A percentile compares a stretch with the other conserved stretches of the same genome.
These are phyloP conservation scores for Odontomyia ornata DNA, from an alignment of 2,888 invertebrate species.

Conservation along the genomic window DNA sequence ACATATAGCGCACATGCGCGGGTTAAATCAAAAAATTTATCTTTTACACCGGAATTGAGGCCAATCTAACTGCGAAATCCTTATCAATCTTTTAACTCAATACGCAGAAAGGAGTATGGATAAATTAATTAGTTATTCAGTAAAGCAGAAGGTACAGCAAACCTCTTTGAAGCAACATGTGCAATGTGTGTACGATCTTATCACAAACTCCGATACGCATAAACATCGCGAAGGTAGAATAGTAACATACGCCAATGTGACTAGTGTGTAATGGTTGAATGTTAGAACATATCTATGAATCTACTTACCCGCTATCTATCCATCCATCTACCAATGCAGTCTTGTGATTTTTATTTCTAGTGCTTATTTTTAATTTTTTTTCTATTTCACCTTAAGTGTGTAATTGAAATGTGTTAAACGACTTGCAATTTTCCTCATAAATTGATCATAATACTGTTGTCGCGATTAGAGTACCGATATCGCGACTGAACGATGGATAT, in stretches of 20 bases:
- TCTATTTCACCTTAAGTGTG: neutral
- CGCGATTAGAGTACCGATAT: neutral
- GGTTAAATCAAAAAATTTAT: no score
- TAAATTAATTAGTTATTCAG: slow-evolving; percentile 27
- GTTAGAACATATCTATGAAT: neutral
- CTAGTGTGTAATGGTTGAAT: neutral
- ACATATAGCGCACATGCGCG: no score
- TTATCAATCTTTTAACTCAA: no score
- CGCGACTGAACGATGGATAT: neutral
- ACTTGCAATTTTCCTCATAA: slow-evolving; percentile 35
- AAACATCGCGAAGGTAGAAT: slow-evolving; percentile 25
- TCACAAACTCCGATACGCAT: neutral
- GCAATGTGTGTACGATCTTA: slow-evolving; percentile 12
- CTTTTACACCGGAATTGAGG: no score
- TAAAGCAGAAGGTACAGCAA: neutral
- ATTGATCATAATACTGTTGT: neutral
- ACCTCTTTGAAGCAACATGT: no score
- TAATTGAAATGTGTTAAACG: slow-evolving; percentile 39
- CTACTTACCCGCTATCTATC: neutral
- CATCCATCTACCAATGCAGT: neutral
- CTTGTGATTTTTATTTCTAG: slow-evolving; percentile 6
- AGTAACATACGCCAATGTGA: slow-evolving; percentile 16
- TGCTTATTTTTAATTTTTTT: neutral
- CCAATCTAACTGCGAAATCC: no score
- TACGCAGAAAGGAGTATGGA: neutral